phyloP scores from a whole-genome alignment of 2,113 vertebrate genomes.

The Lophura nycthemera region DNA sequence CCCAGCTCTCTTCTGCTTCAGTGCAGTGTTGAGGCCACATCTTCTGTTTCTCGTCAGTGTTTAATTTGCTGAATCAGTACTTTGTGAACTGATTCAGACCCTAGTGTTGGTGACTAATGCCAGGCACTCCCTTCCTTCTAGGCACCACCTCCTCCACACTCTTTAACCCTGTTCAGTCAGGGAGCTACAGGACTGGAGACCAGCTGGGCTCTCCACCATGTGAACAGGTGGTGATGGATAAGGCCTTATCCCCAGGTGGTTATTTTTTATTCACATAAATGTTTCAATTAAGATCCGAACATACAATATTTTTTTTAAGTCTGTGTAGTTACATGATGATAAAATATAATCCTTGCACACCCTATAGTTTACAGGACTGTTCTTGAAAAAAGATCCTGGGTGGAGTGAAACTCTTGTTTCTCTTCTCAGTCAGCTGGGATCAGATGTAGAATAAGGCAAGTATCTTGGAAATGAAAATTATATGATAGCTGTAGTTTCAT shows the following conservation, averaged over 20 bases:
- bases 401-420: not conserved
- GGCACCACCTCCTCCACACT: not conserved
- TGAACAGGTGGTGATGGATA: not conserved
- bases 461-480: not conserved
- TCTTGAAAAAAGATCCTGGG: not conserved
- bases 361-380: not conserved
- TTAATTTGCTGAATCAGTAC: slow-evolving; percentile 53
- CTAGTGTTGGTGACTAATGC: slow-evolving; percentile 45
- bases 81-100: slow-evolving; percentile 28
- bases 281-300: not conserved
- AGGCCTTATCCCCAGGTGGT: not conserved
- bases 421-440: not conserved
- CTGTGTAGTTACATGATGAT: not conserved
- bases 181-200: not conserved
- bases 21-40: not conserved
- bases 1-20: not conserved
- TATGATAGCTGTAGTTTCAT: not conserved
- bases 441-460: not conserved
- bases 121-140: slow-evolving; percentile 55
- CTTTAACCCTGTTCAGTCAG: not conserved
- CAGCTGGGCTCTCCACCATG: not conserved
- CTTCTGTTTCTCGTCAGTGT: not conserved
- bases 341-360: not conserved
- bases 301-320: not conserved
- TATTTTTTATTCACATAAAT: not conserved